These are phyloP conservation scores for Dicrostonyx torquatus DNA, from an alignment of 2,797 vertebrate genomes.

Conservation along the genomic window DNA sequence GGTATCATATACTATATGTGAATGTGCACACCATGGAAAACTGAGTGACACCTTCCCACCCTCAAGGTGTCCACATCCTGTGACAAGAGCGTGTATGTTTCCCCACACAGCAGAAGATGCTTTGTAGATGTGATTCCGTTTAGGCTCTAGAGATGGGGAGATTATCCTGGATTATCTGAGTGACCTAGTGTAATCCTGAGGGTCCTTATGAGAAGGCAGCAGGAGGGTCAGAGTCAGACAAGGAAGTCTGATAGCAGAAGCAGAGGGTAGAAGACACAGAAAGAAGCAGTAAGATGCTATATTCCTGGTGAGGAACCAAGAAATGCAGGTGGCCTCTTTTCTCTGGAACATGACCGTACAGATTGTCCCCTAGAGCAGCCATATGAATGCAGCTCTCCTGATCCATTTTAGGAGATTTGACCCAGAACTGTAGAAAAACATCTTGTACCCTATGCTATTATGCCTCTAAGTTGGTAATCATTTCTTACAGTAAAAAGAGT, in stretches of 20 bases:
- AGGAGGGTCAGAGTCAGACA: not conserved
- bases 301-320: not conserved
- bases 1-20: not conserved
- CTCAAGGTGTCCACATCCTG: not conserved
- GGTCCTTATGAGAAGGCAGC: not conserved
- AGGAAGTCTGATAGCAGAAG: not conserved
- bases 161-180: conserved; percentile 10
- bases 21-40: not conserved
- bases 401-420: not conserved
- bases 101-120: not conserved
- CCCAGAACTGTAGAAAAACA: not conserved
- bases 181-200: not conserved
- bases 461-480: not conserved
- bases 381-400: not conserved
- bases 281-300: not conserved
- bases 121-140: not conserved
- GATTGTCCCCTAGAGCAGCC: not conserved
- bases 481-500: not conserved
- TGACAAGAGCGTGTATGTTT: not conserved
- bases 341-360: not conserved
- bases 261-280: not conserved
- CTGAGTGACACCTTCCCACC: not conserved
- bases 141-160: conserved; percentile 18
- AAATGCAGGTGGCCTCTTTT: not conserved
- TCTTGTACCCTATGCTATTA: not conserved